Base-by-base conservation (phyloP, 1,140 invertebrate species). In the Mizuhopecten yessoensis region DNA sequence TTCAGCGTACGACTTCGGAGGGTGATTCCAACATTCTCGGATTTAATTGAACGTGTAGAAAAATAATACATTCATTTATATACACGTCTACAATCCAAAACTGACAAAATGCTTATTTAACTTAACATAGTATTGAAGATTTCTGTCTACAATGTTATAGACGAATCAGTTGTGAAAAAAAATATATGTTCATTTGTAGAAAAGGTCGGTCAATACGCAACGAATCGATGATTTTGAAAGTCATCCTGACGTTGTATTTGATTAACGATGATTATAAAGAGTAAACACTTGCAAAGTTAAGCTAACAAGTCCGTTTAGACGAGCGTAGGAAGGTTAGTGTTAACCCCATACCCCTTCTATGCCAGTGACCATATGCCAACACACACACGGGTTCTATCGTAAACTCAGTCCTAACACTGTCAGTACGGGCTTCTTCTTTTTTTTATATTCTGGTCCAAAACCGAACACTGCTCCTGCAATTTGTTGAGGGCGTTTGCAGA, bases 311-410 rank as follows among this genome's bases (percentile, higher is more conserved):
- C 57, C 1, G 2, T 29, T 2, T 75, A 75, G 57, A 29, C 57
- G 5, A 75, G n/a, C 1, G 5, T 17, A 75, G 23, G n/a, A n/a
- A 75, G 17, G 17, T 7, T 29, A n/a, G n/a, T n/a, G n/a, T n/a
- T 75, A 75, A 75, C 57, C 57, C 29, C 29, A 5, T 7, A 5
- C 15, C n/a, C n/a, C 23, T 11, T 75, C 57, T n/a, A n/a, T n/a
- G n/a, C 23, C 17, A 75, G 3, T 75, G 57, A 75, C 57, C 57
- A 75, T 75, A 75, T 75, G 57, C 57, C 57, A 75, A 75, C 57
- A 75, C 57, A 75, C n/a, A 17, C 57, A n/a, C 57, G 29, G 29
- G n/a, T 75, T n/a, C 57, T 7, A 75, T 75, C 23, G 57, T 75
- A 75, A 75, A 75, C 57, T 29, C n/a, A 75, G n/a, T n/a, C 57